Percentiles rank a stretch among this genome's conserved stretches.
phyloP scores from a whole-genome alignment of 1,140 invertebrate species.

The Doryteuthis pealeii region DNA sequence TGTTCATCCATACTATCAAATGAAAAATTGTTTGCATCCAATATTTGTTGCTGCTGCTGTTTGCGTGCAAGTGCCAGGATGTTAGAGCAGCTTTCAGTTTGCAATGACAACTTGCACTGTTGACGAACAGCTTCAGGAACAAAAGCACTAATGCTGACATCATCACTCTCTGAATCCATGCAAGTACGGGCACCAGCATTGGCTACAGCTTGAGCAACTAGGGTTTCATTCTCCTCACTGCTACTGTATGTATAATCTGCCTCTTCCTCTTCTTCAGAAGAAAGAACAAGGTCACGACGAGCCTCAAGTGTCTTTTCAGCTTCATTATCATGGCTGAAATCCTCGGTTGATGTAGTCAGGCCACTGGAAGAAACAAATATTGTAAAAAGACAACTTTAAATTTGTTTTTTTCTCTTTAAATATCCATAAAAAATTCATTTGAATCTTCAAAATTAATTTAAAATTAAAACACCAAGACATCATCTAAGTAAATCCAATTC shows the following conservation, averaged over 20 bases:
- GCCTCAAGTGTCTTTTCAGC: background rate
- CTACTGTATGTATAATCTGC: conserved; percentile 14
- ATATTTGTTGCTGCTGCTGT: background rate
- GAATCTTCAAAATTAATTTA: too few relatives aligned
- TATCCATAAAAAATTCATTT: too few relatives aligned
- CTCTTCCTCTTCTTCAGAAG: conserved; percentile 24
- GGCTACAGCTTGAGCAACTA: background rate
- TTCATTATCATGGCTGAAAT: background rate
- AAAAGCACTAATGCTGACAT: conserved; percentile 52
- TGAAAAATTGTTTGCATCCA: too few relatives aligned
- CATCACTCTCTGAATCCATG: conserved; percentile 40
- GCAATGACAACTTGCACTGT: background rate
- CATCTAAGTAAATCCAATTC: too few relatives aligned
- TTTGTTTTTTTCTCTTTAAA: too few relatives aligned
- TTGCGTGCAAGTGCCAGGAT: background rate
- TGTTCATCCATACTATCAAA: too few relatives aligned
- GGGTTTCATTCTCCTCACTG: conserved; percentile 27
- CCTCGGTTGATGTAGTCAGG: background rate
- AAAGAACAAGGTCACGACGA: conserved; percentile 6
- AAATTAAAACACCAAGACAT: too few relatives aligned
- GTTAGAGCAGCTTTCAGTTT: conserved; percentile 8
- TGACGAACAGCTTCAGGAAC: conserved; percentile 45
- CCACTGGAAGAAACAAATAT: too few relatives aligned
- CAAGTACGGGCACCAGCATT: background rate
- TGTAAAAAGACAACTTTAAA: too few relatives aligned